Evolutionary conservation across 2,888 invertebrate genomes (phyloP).

Genomic region (Lordiphosa fenestrarum): DNA sequence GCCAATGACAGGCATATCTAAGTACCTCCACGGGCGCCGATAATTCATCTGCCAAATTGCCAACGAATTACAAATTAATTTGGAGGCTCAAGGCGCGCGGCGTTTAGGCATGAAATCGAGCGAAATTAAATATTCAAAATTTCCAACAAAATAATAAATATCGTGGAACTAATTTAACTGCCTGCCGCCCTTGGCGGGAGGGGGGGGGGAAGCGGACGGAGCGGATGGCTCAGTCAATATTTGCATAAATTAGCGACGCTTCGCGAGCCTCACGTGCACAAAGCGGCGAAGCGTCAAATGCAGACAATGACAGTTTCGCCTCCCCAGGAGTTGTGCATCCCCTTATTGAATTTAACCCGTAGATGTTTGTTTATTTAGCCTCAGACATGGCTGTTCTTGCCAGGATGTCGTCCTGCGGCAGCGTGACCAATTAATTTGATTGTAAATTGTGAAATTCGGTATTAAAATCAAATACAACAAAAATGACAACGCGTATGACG

Average conservation of each 20-base stretch:
- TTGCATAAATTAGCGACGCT: constrained; percentile 78
- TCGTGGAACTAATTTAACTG: constrained; percentile 76
- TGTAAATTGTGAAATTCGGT: constrained; percentile 79
- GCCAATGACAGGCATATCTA: constrained; percentile 35
- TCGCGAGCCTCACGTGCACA: constrained; percentile 65
- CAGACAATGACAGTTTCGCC: constrained; percentile 60
- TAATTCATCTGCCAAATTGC: constrained; percentile 72
- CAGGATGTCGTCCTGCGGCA: constrained; percentile 74
- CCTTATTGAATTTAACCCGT: constrained; percentile 37
- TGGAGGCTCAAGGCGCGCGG: constrained; percentile 43
- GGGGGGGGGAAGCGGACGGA: constrained; percentile 6
- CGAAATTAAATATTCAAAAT: constrained; percentile 74
- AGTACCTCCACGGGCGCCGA: constrained; percentile 26
- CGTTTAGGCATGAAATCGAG: constrained; percentile 56
- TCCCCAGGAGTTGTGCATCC: constrained; percentile 38
- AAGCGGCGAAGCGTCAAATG: constrained; percentile 60
- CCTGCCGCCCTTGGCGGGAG: constrained; percentile 17
- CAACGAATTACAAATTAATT: constrained; percentile 78
- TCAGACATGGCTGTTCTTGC: constrained; percentile 25
- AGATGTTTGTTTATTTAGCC: constrained; percentile 57
- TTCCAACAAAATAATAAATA: constrained; percentile 76
- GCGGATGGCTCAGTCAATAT: constrained; percentile 63
- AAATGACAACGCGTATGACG: constrained; percentile 73
- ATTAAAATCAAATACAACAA: constrained; percentile 79
- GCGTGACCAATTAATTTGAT: constrained; percentile 81